phyloP scores from a whole-genome alignment of 2,113 vertebrate species.

The Podarcis raffonei region DNA sequence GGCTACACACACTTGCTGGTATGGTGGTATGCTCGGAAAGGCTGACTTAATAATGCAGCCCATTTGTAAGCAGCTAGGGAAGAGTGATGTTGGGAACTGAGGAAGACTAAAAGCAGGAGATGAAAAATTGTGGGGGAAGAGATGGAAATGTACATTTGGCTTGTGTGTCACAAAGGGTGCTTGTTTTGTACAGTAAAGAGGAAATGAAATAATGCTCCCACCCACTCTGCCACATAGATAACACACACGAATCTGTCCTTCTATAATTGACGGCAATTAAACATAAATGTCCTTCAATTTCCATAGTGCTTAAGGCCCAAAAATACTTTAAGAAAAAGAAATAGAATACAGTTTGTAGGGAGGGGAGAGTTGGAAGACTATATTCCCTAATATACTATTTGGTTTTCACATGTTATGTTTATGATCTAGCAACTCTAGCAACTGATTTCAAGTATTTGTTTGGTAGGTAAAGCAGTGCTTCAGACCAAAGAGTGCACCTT shows the following conservation, averaged over 20 bases:
- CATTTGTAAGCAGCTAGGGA: conserved; percentile 58
- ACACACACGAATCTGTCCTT: neutral
- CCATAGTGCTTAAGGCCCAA: neutral
- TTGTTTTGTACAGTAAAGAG: conserved; percentile 24
- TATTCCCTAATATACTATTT: neutral
- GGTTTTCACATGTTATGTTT: neutral
- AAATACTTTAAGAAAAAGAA: neutral
- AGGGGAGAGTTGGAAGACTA: neutral
- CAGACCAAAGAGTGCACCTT: neutral
- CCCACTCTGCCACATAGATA: neutral
- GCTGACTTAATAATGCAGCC: conserved; percentile 55
- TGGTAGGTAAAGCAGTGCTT: neutral
- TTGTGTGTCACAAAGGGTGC: conserved; percentile 43
- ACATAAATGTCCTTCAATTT: conserved; percentile 20
- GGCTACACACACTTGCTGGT: conserved; percentile 56
- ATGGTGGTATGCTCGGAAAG: conserved; percentile 56
- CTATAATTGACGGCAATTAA: conserved; percentile 27
- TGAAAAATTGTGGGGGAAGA: conserved; percentile 42
- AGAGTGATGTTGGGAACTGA: conserved; percentile 35
- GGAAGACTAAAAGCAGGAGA: conserved; percentile 58
- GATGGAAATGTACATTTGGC: conserved; percentile 40
- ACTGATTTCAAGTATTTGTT: neutral
- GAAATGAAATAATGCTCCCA: conserved; percentile 7
- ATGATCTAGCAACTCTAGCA: neutral
- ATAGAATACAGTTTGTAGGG: neutral